These are phyloP conservation scores for Sarcophaga carnaria DNA, from an alignment of 2,888 invertebrate species.

Conservation along the genomic window DNA sequence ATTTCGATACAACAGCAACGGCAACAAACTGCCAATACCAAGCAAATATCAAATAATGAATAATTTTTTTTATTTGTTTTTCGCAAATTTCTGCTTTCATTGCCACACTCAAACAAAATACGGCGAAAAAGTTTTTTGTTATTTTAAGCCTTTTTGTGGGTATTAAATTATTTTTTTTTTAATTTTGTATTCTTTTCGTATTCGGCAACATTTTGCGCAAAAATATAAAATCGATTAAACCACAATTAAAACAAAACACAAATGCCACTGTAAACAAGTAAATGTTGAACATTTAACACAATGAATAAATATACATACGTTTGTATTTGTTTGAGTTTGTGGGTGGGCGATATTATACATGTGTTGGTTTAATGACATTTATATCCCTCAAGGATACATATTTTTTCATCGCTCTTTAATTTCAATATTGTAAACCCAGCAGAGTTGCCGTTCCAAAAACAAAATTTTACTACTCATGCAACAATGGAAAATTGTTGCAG, in stretches of 20 bases:
- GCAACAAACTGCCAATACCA: too few relatives aligned
- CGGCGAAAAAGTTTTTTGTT: too few relatives aligned
- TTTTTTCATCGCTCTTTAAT: background rate
- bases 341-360: too few relatives aligned
- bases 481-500: conserved; percentile 10
- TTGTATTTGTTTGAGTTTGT: background rate
- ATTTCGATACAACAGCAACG: too few relatives aligned
- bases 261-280: background rate
- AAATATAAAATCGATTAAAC: conserved; percentile 49
- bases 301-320: background rate
- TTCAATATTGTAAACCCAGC: background rate
- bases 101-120: too few relatives aligned
- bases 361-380: conserved; percentile 40
- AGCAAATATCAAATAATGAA: too few relatives aligned
- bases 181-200: too few relatives aligned
- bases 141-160: too few relatives aligned
- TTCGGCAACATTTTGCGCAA: conserved; percentile 27
- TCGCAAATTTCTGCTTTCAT: too few relatives aligned
- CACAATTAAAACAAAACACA: conserved; percentile 43
- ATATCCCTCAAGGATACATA: conserved; percentile 18
- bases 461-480: background rate
- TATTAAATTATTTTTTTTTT: too few relatives aligned
- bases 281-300: background rate
- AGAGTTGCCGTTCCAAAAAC: background rate
- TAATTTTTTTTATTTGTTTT: too few relatives aligned